Conservation (phyloP, 1,140 invertebrate species). For the Berghia stephanieae region DNA sequence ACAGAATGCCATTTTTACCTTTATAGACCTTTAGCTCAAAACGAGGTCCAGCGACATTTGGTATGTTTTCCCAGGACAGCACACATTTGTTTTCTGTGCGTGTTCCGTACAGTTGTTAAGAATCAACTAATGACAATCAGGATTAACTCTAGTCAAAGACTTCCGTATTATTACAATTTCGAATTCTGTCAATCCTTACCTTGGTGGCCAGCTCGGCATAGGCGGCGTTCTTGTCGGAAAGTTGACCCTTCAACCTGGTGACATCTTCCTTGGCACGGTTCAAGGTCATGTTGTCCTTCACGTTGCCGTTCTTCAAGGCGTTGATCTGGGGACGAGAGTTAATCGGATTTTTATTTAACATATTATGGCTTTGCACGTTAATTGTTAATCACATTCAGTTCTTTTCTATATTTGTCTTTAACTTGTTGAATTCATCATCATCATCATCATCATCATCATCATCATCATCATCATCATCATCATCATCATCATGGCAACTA, state of each 20-base stretch:
- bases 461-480: not conserved
- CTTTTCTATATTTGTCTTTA: not conserved
- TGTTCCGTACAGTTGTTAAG: no score
- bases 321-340: slow-evolving; percentile 60
- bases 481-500: not conserved
- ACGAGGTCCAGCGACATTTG: no score
- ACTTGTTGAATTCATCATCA: not conserved
- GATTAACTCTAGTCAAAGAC: no score
- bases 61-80: no score
- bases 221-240: slow-evolving; percentile 64
- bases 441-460: not conserved
- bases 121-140: no score
- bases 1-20: no score
- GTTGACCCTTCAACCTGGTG: slow-evolving; percentile 65
- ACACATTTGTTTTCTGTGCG: no score
- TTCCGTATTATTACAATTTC: no score
- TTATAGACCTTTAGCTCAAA: no score
- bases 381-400: not conserved
- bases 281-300: slow-evolving; percentile 69
- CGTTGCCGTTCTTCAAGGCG: slow-evolving; percentile 68
- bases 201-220: slow-evolving; percentile 67
- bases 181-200: no score
- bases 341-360: not conserved
- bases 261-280: slow-evolving; percentile 68
- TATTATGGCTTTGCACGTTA: not conserved